Base-by-base conservation (phyloP, 2,888 invertebrate species). In the Drosophila hamatofila region DNA sequence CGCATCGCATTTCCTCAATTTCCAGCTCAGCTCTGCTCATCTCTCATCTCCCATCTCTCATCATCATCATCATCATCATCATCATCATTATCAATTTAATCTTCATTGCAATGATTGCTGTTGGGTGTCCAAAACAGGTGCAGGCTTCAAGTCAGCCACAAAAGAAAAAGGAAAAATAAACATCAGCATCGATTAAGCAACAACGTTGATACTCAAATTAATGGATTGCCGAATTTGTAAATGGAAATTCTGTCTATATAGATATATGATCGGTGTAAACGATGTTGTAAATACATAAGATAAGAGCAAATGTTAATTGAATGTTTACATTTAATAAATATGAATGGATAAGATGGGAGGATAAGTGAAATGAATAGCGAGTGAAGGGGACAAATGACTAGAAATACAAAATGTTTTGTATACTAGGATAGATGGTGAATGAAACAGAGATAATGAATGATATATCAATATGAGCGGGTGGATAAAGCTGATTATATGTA, bases 1-100 rank as follows among this genome's bases (percentile, higher is more conserved):
- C 33, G 44, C 79, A 37, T 60, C 70, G 71, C 74, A 88, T 80
- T 85, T 84, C 84, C 84, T 89, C 83, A 84, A 84, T 89, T 84
- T 84, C 70, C 80, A 80, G 48, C 42, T 39, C 70, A 54, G 64
- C 78, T 85, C 89, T 81, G 64, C 78, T 85, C 89, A 83, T 73
- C 87, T 64, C 66, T 83, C 37, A 37, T 16, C n/a, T n/a, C 39
- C 37, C 74, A 70, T 75, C 46, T 37, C 64, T 23, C 67, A 49
- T 37, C 16, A 27, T 48, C 48, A 21, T 21, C 63, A 23, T 68
- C 46, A 27, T 56, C 27, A 25, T 35, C 27, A 18, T n/a, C n/a
- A 21, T 21, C 63, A 23, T 68, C 46, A 27, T 56, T 37, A 25
- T 35, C 27, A 18, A 18, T 25, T 25, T 35, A 39, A 49, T 27